Evolutionary conservation across 2,888 invertebrate species (phyloP).

Genomic region (Atrina japonica): DNA sequence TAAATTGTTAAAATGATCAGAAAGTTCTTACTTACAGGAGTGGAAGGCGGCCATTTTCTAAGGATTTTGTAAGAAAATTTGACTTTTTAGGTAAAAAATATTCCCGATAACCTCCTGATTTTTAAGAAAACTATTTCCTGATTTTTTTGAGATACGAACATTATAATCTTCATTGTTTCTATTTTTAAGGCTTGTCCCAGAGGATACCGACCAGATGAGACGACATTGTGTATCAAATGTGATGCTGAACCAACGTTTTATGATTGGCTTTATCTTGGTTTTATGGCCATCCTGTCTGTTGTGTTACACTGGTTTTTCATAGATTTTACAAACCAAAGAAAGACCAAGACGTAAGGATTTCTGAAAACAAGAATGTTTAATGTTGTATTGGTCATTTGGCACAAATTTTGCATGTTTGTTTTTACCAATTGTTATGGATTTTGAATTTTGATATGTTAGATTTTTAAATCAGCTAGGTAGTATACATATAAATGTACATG

Average conservation of each 20-base stretch:
- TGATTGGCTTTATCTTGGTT: slow-evolving; percentile 96
- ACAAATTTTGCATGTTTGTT: not conserved
- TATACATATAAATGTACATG: not conserved
- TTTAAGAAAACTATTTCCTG: too few relatives aligned
- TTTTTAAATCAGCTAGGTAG: not conserved
- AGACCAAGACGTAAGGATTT: slow-evolving; percentile 83
- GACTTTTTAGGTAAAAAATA: too few relatives aligned
- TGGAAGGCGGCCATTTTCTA: too few relatives aligned
- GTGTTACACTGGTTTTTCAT: slow-evolving; percentile 96
- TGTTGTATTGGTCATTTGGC: not conserved
- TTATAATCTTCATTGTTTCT: slow-evolving; percentile 2
- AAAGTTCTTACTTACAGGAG: too few relatives aligned
- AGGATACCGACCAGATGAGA: slow-evolving; percentile 85
- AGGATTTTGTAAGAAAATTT: too few relatives aligned
- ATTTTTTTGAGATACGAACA: too few relatives aligned
- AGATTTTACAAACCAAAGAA: slow-evolving; percentile 87
- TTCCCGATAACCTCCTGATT: too few relatives aligned
- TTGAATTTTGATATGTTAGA: not conserved
- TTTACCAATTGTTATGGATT: not conserved
- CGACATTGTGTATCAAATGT: slow-evolving; percentile 89
- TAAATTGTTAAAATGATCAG: too few relatives aligned
- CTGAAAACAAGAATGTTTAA: not conserved
- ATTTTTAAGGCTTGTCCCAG: slow-evolving; percentile 79
- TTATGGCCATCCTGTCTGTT: slow-evolving; percentile 93
- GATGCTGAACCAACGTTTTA: slow-evolving; percentile 87